A percentile compares a stretch with the other conserved stretches of the same genome.
phyloP scores from a whole-genome alignment of 2,888 invertebrate genomes.

The Torymus texanus region DNA sequence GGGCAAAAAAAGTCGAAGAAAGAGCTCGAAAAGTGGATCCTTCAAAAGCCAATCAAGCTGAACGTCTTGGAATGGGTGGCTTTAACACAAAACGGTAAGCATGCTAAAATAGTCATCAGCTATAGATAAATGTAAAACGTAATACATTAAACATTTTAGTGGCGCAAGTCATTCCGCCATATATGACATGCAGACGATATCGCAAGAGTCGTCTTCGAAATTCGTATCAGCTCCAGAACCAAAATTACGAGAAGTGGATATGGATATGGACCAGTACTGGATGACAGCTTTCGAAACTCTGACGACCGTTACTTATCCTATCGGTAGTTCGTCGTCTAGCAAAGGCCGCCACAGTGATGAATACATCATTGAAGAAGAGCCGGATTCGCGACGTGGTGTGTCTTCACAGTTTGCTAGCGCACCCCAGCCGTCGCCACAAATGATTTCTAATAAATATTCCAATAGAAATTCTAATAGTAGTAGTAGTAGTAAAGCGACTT shows the following conservation, averaged over 20 bases:
- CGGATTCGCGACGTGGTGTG: conserved; percentile 66
- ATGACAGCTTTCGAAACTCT: conserved; percentile 53
- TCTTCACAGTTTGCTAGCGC: conserved; percentile 56
- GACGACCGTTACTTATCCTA: conserved; percentile 43
- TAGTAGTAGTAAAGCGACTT: conserved; percentile 57
- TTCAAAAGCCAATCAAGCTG: conserved; percentile 89
- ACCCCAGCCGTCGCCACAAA: conserved; percentile 10
- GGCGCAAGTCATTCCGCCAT: conserved; percentile 90
- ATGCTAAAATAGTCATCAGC: conserved; percentile 16
- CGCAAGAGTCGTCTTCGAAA: conserved; percentile 82
- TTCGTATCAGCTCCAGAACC: conserved; percentile 68
- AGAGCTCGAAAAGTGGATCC: conserved; percentile 85
- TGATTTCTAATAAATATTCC: conserved; percentile 3
- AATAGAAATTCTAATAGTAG: conserved; percentile 53
- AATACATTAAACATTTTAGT: conserved; percentile 69
- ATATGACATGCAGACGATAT: conserved; percentile 92
- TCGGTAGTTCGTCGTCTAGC: conserved; percentile 21
- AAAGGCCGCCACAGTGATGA: conserved; percentile 73
- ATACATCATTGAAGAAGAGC: conserved; percentile 74
- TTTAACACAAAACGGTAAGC: conserved; percentile 78
- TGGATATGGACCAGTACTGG: conserved; percentile 59
- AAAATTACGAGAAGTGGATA: conserved; percentile 63
- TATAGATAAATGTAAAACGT: conserved; percentile 46
- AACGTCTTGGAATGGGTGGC: conserved; percentile 93
- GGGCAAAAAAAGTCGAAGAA: conserved; percentile 84